phyloP scores from a whole-genome alignment of 2,797 vertebrate genomes.

The Lagorchestes hirsutus region DNA sequence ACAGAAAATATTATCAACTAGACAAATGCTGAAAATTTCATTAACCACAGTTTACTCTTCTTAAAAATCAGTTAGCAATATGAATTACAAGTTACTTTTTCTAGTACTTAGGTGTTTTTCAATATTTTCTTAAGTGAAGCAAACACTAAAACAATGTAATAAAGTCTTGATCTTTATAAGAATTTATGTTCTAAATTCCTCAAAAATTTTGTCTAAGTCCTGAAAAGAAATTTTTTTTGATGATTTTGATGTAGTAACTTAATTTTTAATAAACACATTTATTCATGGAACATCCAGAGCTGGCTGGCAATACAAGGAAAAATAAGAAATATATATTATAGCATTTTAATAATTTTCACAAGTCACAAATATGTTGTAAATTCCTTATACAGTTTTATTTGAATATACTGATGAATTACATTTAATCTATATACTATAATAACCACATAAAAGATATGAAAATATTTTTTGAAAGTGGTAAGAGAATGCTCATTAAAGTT shows the following conservation, averaged over 20 bases:
- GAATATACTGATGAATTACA: background rate
- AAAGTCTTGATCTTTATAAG: background rate
- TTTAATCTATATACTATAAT: background rate
- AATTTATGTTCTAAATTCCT: constrained; percentile 22
- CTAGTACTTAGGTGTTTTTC: background rate
- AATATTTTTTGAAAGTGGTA: background rate
- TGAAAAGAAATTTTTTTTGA: constrained; percentile 52
- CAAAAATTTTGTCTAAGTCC: constrained; percentile 24
- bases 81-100: background rate
- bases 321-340: constrained; percentile 49
- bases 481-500: background rate
- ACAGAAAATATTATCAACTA: background rate
- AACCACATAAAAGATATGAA: background rate
- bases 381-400: constrained; percentile 33
- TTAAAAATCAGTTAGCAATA: background rate
- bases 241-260: constrained; percentile 75
- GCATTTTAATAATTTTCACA: constrained; percentile 65
- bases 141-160: background rate
- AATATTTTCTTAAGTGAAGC: background rate
- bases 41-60: background rate
- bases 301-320: constrained; percentile 59
- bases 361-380: constrained; percentile 30
- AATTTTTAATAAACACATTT: constrained; percentile 72
- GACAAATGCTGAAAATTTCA: background rate
- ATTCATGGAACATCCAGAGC: constrained; percentile 65